A percentile compares a stretch with the other conserved stretches of the same genome.
These are phyloP conservation scores for Drosophila insularis DNA, from an alignment of 1,140 invertebrate genomes.

Conservation along the genomic window DNA sequence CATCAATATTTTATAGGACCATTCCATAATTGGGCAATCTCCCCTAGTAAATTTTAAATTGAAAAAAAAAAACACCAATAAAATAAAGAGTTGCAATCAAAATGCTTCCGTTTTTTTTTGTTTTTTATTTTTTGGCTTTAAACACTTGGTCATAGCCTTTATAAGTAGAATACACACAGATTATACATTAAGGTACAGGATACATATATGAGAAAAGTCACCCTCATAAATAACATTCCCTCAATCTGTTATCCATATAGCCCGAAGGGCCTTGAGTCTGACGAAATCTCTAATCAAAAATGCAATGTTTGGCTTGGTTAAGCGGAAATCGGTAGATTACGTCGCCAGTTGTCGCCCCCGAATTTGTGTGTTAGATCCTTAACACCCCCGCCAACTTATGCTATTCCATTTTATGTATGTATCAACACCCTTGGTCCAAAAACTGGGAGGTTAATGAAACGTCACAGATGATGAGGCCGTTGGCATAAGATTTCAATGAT, in stretches of 20 bases:
- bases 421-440: conserved; percentile 11
- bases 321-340: conserved; percentile 80
- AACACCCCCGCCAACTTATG: conserved; percentile 49
- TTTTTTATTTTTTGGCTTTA: conserved; percentile 25
- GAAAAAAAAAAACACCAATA: conserved; percentile 27
- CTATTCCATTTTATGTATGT: neutral
- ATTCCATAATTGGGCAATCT: too few relatives aligned
- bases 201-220: conserved; percentile 24
- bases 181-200: neutral
- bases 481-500: conserved; percentile 77
- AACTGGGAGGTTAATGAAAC: conserved; percentile 70
- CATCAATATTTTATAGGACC: too few relatives aligned
- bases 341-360: conserved; percentile 70
- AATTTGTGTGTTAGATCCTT: conserved; percentile 22
- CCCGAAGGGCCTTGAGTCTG: conserved; percentile 50
- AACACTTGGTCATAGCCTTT: neutral
- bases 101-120: conserved; percentile 14
- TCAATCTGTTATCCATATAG: conserved; percentile 8
- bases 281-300: conserved; percentile 72
- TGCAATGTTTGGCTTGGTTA: conserved; percentile 81
- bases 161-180: neutral
- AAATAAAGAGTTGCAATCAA: conserved; percentile 49
- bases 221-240: conserved; percentile 33
- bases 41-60: too few relatives aligned
- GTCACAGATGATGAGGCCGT: conserved; percentile 73